A percentile compares a stretch with the other conserved stretches of the same genome.
These are phyloP conservation scores for Trichacis sp. DNA, from an alignment of 2,888 invertebrate species.

Conservation along the genomic window DNA sequence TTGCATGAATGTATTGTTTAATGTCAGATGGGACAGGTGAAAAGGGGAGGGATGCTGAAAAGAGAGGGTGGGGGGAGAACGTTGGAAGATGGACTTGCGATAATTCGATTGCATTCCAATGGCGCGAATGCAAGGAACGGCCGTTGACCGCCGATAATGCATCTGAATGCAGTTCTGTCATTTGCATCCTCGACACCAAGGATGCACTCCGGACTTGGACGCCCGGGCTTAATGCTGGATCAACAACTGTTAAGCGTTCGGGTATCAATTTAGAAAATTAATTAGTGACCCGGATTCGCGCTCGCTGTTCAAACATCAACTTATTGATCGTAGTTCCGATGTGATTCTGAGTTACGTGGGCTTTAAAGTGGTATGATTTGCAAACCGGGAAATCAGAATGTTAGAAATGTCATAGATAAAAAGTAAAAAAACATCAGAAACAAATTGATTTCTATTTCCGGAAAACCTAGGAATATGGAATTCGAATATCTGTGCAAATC, in stretches of 20 bases:
- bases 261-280: slow-evolving; percentile 25
- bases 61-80: too few relatives aligned
- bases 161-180: slow-evolving; percentile 29
- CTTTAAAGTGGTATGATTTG: too few relatives aligned
- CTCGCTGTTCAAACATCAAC: slow-evolving; percentile 16
- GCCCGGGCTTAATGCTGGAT: slow-evolving; percentile 17
- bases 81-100: slow-evolving; percentile 44
- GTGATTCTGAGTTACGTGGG: too few relatives aligned
- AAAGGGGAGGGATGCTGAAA: too few relatives aligned
- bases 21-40: slow-evolving; percentile 37
- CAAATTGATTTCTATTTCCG: too few relatives aligned
- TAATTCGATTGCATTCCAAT: slow-evolving; percentile 51
- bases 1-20: slow-evolving; percentile 53
- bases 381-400: too few relatives aligned
- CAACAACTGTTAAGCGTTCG: slow-evolving; percentile 17
- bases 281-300: slow-evolving; percentile 16
- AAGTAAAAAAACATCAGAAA: too few relatives aligned
- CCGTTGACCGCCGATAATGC: slow-evolving; percentile 28
- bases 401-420: too few relatives aligned
- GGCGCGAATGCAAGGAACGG: slow-evolving; percentile 28
- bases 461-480: too few relatives aligned
- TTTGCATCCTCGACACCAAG: slow-evolving; percentile 23
- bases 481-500: too few relatives aligned
- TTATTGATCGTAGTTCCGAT: too few relatives aligned
- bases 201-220: slow-evolving; percentile 20